These are phyloP conservation scores for Prenolepis imparis DNA, from an alignment of 2,888 invertebrate genomes.

Conservation along the genomic window DNA sequence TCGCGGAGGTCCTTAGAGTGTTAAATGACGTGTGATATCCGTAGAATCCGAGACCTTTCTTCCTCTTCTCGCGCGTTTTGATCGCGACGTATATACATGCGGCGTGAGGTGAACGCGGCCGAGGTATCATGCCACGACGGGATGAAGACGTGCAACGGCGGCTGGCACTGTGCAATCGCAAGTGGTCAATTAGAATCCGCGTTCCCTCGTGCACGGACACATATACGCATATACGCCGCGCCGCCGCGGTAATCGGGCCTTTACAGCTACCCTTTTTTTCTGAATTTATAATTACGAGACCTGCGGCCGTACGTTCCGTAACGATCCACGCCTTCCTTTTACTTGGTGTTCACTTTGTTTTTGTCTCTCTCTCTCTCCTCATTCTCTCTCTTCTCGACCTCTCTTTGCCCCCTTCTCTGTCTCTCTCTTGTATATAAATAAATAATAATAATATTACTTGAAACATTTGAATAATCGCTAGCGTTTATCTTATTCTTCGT, in stretches of 20 bases:
- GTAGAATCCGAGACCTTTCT: slow-evolving; percentile 56
- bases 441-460: slow-evolving; percentile 27
- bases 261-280: slow-evolving; percentile 73
- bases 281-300: slow-evolving; percentile 75
- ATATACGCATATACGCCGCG: neutral
- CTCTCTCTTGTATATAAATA: slow-evolving; percentile 22
- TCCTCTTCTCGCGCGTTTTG: slow-evolving; percentile 58
- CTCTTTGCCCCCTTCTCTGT: neutral
- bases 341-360: slow-evolving; percentile 39
- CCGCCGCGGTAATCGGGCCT: slow-evolving; percentile 71
- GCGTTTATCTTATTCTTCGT: slow-evolving; percentile 28
- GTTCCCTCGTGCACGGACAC: slow-evolving; percentile 52
- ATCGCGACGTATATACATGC: slow-evolving; percentile 52
- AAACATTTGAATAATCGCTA: slow-evolving; percentile 36
- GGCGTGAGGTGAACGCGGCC: slow-evolving; percentile 10
- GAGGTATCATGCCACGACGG: slow-evolving; percentile 27
- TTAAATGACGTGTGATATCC: slow-evolving; percentile 73
- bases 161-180: slow-evolving; percentile 72
- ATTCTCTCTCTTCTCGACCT: slow-evolving; percentile 4
- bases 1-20: slow-evolving; percentile 63
- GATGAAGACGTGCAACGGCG: slow-evolving; percentile 72
- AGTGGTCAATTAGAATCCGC: slow-evolving; percentile 76
- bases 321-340: slow-evolving; percentile 72
- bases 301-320: slow-evolving; percentile 66
- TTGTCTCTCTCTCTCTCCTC: neutral